Evolutionary conservation across 23 tunicate species (phyloP).

Genomic region (Halocynthia roretzi): DNA sequence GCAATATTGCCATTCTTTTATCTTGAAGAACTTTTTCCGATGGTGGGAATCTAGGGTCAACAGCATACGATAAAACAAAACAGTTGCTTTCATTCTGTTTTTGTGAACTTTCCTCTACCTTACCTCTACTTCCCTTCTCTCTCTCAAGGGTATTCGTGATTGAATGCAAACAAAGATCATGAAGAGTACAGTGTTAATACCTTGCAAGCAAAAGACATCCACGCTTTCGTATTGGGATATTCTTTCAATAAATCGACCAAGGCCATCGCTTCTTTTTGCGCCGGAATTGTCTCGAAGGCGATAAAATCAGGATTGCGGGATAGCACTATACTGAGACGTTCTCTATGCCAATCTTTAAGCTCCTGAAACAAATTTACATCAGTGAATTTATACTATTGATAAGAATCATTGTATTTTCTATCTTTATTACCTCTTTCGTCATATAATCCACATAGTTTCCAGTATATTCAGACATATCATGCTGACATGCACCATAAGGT

Average conservation of each 20-base stretch:
- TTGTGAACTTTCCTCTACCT: too few species aligned
- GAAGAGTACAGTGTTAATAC: not conserved
- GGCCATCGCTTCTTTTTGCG: conserved; percentile 66
- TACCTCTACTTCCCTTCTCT: too few species aligned
- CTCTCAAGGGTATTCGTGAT: not conserved
- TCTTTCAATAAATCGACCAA: conserved; percentile 40
- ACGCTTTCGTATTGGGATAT: conserved; percentile 76
- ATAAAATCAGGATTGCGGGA: conserved; percentile 48
- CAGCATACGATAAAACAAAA: too few species aligned
- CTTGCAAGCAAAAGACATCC: conserved; percentile 78
- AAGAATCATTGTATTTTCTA: not conserved
- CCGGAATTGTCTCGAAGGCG: conserved; percentile 89
- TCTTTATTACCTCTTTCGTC: conserved; percentile 11
- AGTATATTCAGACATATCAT: conserved; percentile 90
- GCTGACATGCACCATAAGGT: conserved; percentile 85
- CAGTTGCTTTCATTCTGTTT: too few species aligned
- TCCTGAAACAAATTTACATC: conserved; percentile 1
- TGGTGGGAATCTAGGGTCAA: not conserved
- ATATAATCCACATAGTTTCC: conserved; percentile 69
- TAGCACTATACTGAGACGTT: conserved; percentile 42
- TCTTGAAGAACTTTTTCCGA: too few species aligned
- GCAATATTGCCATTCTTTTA: too few species aligned
- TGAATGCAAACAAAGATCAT: not conserved
- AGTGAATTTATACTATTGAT: not conserved
- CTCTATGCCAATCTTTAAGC: conserved; percentile 50